Percentiles rank a stretch among this genome's conserved stretches.
phyloP scores from a whole-genome alignment of 2,888 invertebrate species.

The Rhingia campestris region DNA sequence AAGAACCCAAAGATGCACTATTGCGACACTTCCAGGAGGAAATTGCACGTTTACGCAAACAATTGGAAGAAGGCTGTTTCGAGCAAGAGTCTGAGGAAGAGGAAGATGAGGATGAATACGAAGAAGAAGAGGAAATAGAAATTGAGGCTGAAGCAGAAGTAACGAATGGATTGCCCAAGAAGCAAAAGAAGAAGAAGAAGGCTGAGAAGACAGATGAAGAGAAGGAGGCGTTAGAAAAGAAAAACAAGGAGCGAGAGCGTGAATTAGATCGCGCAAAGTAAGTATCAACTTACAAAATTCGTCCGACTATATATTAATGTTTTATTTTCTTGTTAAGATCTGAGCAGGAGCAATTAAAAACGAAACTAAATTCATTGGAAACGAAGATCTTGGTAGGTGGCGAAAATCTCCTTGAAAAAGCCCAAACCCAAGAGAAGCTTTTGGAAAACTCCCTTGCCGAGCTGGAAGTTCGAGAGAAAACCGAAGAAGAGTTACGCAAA shows the following conservation, averaged over 20 bases:
- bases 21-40: constrained; percentile 97
- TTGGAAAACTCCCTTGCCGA: constrained; percentile 94
- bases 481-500: constrained; percentile 91
- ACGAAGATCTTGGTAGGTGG: constrained; percentile 98
- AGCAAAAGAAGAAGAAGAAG: constrained; percentile 83
- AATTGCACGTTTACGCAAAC: constrained; percentile 94
- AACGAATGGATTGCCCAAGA: constrained; percentile 84
- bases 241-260: constrained; percentile 87
- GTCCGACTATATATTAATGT: background rate
- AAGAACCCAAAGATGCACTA: constrained; percentile 98
- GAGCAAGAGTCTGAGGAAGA: constrained; percentile 81
- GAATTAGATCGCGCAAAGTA: constrained; percentile 90
- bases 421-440: constrained; percentile 94
- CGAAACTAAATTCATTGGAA: constrained; percentile 94
- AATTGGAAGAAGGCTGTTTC: constrained; percentile 87
- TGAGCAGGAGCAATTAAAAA: constrained; percentile 92
- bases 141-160: constrained; percentile 84
- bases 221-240: constrained; percentile 87
- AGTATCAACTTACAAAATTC: constrained; percentile 72
- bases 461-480: constrained; percentile 89
- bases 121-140: constrained; percentile 84
- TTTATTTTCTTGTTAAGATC: constrained; percentile 71
- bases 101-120: constrained; percentile 80
- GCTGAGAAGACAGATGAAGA: constrained; percentile 84
- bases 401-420: constrained; percentile 98